Evolutionary conservation across 2,113 vertebrate species (phyloP), one percentile per base, ranked within the genome.

Genomic region (Clarias batrachus): DNA sequence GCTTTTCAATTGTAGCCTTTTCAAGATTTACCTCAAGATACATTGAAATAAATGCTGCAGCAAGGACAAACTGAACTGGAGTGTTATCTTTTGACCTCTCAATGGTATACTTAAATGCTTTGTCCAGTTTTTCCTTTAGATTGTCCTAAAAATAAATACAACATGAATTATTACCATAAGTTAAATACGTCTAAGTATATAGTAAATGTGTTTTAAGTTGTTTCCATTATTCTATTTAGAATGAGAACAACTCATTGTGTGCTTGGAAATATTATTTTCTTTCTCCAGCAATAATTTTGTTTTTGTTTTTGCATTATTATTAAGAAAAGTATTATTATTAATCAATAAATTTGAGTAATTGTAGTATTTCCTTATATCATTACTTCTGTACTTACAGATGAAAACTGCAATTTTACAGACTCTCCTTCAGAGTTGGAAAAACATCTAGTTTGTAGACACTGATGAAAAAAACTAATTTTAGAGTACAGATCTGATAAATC

Each of bases 21-120:
- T 33, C 52, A 60, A 5, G 78, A 5, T 16, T 3, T 21, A 86
- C 0, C 0, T 17, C 0, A 60, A 73, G 1, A 48, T n/a, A 10
- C 17, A 25, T 0, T 30, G 66, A 25, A 62, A 86, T 33, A 27
- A 33, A 1, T 70, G 85, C 78, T 71, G 85, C 85, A 59, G 80
- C 85, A 13, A 86, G 78, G 62, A 86, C 85, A 41, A 13, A 71
- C 41, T 80, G 54, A 41, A 86, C 41, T n/a, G 85, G 30, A 73
- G 56, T 4, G 0, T 14, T 17, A 13, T 0, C 2, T 14, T 30
- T 60, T 33, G 3, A 25, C 25, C 2, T 19, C 3, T 13, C 6
- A n/a, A 81, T 5, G 19, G 78, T 66, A 13, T 12, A 0, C 4
- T 27, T 7, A 73, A 81, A 60, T 48, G 30, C 66, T 60, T 17